phyloP scores from a whole-genome alignment of 35 echinoderm and acorn worm genomes.

The Anneissia japonica region DNA sequence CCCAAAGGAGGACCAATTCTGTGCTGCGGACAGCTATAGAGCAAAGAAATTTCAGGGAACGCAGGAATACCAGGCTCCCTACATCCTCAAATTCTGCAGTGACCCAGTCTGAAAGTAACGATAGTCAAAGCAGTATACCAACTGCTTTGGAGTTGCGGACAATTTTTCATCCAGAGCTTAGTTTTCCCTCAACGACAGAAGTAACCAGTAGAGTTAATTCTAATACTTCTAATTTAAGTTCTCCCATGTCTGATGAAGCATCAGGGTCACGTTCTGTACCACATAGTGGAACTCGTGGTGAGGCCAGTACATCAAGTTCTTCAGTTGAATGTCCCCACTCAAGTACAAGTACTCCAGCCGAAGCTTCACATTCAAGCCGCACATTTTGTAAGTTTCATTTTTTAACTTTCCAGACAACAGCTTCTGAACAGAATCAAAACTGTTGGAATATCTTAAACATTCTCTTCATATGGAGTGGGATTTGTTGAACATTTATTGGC shows the following conservation, averaged over 20 bases:
- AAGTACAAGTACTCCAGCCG: background rate
- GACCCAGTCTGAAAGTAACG: background rate
- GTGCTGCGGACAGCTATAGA: background rate
- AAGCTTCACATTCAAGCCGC: background rate
- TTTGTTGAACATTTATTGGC: no score
- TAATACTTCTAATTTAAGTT: background rate
- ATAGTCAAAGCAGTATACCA: background rate
- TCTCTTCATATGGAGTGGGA: no score
- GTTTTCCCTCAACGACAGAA: background rate
- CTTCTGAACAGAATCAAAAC: no score
- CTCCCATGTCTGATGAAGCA: background rate
- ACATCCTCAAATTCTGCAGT: no score
- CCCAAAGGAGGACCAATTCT: background rate
- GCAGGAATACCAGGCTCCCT: background rate
- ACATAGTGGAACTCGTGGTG: no score
- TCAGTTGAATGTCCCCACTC: background rate
- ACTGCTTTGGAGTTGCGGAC: background rate
- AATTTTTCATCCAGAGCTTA: background rate
- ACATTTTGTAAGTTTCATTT: background rate
- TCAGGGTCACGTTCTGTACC: background rate
- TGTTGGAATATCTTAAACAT: no score
- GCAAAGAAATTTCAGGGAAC: background rate
- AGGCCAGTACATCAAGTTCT: background rate
- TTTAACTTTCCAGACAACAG: no score
- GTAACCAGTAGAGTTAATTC: background rate